Evolutionary conservation across 2,888 invertebrate species (phyloP).

Genomic region (Andrena bicolor): DNA sequence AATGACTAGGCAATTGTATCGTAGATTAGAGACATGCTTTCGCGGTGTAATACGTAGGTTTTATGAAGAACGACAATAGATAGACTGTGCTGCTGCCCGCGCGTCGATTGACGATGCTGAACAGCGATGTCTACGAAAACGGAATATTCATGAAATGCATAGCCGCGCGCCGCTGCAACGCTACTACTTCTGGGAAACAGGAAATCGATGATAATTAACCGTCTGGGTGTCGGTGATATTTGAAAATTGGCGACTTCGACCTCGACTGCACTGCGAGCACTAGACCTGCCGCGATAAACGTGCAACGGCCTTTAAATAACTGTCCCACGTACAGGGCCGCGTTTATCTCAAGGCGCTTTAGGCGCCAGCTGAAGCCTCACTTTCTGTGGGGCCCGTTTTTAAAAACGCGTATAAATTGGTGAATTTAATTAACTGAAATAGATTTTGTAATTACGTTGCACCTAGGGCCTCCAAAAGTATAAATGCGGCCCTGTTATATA

Average conservation of each 20-base stretch:
- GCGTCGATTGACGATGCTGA: background rate
- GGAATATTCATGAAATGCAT: no score
- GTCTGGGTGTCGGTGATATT: background rate
- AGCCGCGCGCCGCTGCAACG: background rate
- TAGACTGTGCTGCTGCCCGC: background rate
- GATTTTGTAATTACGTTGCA: no score
- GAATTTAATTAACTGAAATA: no score
- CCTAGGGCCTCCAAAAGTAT: no score
- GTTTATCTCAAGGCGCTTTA: no score
- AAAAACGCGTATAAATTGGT: no score
- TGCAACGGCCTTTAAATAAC: constrained; percentile 34
- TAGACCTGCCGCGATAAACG: background rate
- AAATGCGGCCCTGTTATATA: no score
- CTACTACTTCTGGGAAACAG: background rate
- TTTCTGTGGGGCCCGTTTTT: no score
- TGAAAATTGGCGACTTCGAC: background rate
- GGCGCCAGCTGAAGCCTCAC: no score
- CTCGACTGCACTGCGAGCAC: background rate
- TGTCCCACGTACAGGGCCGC: background rate
- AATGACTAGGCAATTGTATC: constrained; percentile 1
- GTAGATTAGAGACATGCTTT: background rate
- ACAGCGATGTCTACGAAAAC: no score
- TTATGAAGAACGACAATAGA: background rate
- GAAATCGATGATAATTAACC: background rate
- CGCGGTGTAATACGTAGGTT: background rate